phyloP scores from a whole-genome alignment of 2,113 vertebrate species.

The Psilopsiagon aymara region DNA sequence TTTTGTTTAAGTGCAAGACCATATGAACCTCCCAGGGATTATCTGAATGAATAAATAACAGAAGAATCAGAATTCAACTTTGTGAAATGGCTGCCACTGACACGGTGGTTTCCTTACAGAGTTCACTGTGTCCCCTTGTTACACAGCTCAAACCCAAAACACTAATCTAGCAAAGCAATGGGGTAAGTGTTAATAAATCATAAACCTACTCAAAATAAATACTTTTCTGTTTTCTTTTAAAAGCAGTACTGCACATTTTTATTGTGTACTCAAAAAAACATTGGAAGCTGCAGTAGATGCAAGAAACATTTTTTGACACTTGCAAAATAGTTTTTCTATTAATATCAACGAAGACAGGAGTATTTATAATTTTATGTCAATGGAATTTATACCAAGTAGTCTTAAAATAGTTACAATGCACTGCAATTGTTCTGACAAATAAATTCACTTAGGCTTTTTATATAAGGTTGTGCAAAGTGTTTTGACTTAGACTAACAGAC shows the following conservation, averaged over 20 bases:
- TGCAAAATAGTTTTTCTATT: slow-evolving; percentile 19
- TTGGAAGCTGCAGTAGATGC: background rate
- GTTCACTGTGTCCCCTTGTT: background rate
- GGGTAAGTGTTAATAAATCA: background rate
- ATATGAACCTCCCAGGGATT: background rate
- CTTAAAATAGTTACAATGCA: slow-evolving; percentile 29
- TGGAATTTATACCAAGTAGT: background rate
- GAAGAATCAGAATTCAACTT: background rate
- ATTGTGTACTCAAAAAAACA: slow-evolving; percentile 24
- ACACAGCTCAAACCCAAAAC: background rate
- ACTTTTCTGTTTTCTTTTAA: background rate
- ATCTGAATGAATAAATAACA: background rate
- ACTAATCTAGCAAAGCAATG: background rate
- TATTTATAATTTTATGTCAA: background rate
- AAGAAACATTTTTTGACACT: slow-evolving; percentile 10
- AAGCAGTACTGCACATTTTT: background rate
- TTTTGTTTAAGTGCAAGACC: background rate
- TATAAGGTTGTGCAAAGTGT: background rate
- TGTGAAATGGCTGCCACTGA: background rate
- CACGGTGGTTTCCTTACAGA: background rate
- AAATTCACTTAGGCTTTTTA: background rate
- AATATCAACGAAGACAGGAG: background rate
- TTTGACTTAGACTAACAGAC: background rate
- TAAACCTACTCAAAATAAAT: background rate
- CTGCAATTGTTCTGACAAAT: slow-evolving; percentile 29